Evolutionary conservation across 2,797 vertebrate genomes (phyloP).

Genomic region (Onychomys arenicola): DNA sequence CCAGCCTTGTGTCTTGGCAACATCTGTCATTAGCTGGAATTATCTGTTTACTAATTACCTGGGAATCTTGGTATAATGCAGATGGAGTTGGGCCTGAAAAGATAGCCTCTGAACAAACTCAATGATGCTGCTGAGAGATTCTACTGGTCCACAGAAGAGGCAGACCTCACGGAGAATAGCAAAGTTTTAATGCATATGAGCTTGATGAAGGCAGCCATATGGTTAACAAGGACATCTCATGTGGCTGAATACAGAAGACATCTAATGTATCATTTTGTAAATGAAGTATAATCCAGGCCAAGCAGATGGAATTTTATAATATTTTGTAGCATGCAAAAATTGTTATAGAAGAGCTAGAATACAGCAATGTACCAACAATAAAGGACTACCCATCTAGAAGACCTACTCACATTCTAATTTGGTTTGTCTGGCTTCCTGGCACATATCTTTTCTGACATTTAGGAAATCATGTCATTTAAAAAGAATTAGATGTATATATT

Average conservation of each 20-base stretch:
- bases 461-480: slow-evolving; percentile 14
- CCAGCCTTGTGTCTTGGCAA: background rate
- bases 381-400: slow-evolving; percentile 17
- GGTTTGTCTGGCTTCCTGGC: slow-evolving; percentile 1
- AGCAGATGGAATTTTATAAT: background rate
- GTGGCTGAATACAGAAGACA: background rate
- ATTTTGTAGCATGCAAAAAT: background rate
- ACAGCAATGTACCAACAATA: background rate
- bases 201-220: background rate
- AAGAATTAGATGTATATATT: slow-evolving; percentile 49
- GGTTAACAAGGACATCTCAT: background rate
- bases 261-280: background rate
- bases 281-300: background rate
- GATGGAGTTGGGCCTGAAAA: background rate
- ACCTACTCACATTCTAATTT: background rate
- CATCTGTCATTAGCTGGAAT: background rate
- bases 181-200: background rate
- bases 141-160: background rate
- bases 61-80: slow-evolving; percentile 20
- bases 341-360: slow-evolving; percentile 19
- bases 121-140: background rate
- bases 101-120: background rate
- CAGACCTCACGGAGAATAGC: background rate
- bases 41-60: background rate
- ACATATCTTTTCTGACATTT: slow-evolving; percentile 47